Conservation (phyloP, 1,140 invertebrate species). For the Phenacoccus solenopsis region DNA sequence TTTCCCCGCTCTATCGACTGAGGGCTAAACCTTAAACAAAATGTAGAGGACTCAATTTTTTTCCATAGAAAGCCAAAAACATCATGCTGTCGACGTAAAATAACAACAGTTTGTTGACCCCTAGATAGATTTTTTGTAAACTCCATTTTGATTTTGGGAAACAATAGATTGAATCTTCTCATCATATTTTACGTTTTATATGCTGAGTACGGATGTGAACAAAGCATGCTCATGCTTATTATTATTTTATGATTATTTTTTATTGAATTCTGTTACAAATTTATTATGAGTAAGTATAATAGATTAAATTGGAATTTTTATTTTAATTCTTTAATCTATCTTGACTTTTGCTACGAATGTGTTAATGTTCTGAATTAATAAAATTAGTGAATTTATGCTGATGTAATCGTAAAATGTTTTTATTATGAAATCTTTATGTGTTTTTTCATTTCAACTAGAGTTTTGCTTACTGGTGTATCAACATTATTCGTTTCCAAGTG, state of each 20-base stretch:
- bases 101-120: constrained; percentile 5
- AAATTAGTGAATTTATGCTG: background rate
- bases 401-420: background rate
- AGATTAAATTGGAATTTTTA: background rate
- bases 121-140: background rate
- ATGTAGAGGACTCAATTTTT: too few species aligned
- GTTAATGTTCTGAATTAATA: too few species aligned
- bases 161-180: constrained; percentile 10
- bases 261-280: too few species aligned
- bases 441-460: background rate
- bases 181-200: background rate
- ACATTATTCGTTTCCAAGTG: background rate
- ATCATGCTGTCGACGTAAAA: background rate
- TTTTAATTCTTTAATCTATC: too few species aligned
- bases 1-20: too few species aligned
- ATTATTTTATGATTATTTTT: background rate
- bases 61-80: background rate
- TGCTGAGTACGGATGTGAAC: background rate
- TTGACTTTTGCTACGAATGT: too few species aligned
- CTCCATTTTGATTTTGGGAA: constrained; percentile 15
- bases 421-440: background rate
- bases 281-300: background rate
- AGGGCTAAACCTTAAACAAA: too few species aligned
- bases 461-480: background rate
- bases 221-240: background rate